These are phyloP conservation scores for Noctuana brunneofusca DNA, from an alignment of 2,888 invertebrate species.

Conservation along the genomic window DNA sequence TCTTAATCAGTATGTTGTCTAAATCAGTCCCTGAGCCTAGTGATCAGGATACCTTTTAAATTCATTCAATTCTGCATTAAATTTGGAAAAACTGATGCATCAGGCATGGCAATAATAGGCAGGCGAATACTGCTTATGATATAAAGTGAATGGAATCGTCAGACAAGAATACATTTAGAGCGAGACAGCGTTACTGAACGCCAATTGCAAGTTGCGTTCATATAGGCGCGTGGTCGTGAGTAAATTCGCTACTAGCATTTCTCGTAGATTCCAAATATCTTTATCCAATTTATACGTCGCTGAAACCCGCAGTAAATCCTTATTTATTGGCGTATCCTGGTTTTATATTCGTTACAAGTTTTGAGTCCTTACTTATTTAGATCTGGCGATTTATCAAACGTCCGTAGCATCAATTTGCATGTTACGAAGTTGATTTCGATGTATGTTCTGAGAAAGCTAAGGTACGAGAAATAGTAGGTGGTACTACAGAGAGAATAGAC, in stretches of 20 bases:
- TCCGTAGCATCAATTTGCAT: slow-evolving; percentile 12
- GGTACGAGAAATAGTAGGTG: slow-evolving; percentile 1
- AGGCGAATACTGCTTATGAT: too few species aligned
- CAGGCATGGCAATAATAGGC: too few species aligned
- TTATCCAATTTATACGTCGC: slow-evolving; percentile 62
- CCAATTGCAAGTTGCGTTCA: not conserved
- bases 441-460: slow-evolving; percentile 13
- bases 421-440: slow-evolving; percentile 4
- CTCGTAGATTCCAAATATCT: slow-evolving; percentile 60
- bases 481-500: too few species aligned
- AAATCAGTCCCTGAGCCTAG: too few species aligned
- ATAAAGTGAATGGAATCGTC: too few species aligned
- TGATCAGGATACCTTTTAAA: too few species aligned
- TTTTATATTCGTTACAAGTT: slow-evolving; percentile 35
- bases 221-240: not conserved
- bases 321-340: slow-evolving; percentile 50
- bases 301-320: slow-evolving; percentile 53
- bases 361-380: slow-evolving; percentile 28
- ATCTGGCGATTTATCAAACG: slow-evolving; percentile 20
- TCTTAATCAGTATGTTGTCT: too few species aligned
- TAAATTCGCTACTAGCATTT: slow-evolving; percentile 39
- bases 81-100: too few species aligned
- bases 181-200: not conserved
- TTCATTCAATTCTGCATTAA: too few species aligned
- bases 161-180: too few species aligned